Evolutionary conservation across 1,140 invertebrate genomes (phyloP).

Genomic region (Diachasma alloeum): DNA sequence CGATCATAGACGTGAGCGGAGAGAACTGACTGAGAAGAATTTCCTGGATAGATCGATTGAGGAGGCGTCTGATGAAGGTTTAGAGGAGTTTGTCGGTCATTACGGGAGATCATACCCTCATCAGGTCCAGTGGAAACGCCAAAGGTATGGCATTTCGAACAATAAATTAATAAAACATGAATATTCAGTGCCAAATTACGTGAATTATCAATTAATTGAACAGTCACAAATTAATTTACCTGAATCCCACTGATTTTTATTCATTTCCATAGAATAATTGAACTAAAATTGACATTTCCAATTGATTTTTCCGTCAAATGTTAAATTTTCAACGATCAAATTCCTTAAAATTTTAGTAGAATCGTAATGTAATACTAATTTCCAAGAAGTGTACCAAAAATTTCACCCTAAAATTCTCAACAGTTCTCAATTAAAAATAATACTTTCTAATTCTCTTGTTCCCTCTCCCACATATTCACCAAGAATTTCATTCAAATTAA

Average conservation of each 20-base stretch:
- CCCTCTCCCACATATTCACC: neutral
- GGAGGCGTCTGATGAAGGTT: slow-evolving; percentile 13
- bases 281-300: no score
- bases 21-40: slow-evolving; percentile 41
- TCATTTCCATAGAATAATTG: no score
- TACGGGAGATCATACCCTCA: neutral
- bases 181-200: neutral
- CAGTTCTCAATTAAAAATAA: neutral
- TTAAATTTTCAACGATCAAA: no score
- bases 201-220: no score
- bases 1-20: slow-evolving; percentile 36
- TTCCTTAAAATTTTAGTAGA: no score
- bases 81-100: slow-evolving; percentile 12
- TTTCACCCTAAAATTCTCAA: no score
- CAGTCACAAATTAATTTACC: no score
- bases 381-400: no score
- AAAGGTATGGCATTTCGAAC: neutral
- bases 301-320: no score
- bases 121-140: neutral
- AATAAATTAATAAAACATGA: neutral
- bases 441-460: neutral
- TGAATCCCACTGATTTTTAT: no score
- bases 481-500: neutral
- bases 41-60: slow-evolving; percentile 32
- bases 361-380: no score